phyloP scores from a whole-genome alignment of 1,140 invertebrate genomes.

The Dryas iulia region DNA sequence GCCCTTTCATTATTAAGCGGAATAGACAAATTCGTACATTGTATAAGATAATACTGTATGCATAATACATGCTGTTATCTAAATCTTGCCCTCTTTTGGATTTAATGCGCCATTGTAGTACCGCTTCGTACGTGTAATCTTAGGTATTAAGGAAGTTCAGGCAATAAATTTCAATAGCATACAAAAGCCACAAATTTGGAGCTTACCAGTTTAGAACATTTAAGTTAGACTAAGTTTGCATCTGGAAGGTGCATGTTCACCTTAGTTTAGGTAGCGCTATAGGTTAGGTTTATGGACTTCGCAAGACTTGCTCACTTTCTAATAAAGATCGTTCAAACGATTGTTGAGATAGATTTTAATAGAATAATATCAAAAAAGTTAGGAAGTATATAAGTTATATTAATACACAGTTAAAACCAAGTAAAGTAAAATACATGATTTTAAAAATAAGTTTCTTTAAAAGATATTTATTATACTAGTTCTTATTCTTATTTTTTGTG shows the following conservation, averaged over 20 bases:
- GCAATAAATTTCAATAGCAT: constrained; percentile 75
- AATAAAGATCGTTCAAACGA: neutral
- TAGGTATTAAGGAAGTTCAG: constrained; percentile 57
- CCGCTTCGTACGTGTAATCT: constrained; percentile 43
- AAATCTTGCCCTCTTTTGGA: constrained; percentile 33
- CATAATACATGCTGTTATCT: constrained; percentile 33
- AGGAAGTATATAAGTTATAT: too few species aligned
- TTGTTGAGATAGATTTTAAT: neutral
- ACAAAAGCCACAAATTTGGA: constrained; percentile 72
- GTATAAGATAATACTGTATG: constrained; percentile 27
- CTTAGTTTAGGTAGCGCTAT: constrained; percentile 15
- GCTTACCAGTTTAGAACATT: constrained; percentile 59
- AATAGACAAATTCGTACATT: constrained; percentile 29
- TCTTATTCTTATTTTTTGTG: too few species aligned
- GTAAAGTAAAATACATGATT: too few species aligned
- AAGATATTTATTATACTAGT: too few species aligned
- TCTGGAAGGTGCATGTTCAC: constrained; percentile 20
- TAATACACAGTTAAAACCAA: too few species aligned
- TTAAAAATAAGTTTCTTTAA: too few species aligned
- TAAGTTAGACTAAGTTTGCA: constrained; percentile 54
- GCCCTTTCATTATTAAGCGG: constrained; percentile 20
- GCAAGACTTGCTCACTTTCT: neutral
- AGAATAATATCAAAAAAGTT: too few species aligned
- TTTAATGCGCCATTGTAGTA: constrained; percentile 36
- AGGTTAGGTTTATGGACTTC: constrained; percentile 3